phyloP scores from a whole-genome alignment of 37 sponge, comb jelly and placozoan genomes.

The Chondrilla cf. caribensis region DNA sequence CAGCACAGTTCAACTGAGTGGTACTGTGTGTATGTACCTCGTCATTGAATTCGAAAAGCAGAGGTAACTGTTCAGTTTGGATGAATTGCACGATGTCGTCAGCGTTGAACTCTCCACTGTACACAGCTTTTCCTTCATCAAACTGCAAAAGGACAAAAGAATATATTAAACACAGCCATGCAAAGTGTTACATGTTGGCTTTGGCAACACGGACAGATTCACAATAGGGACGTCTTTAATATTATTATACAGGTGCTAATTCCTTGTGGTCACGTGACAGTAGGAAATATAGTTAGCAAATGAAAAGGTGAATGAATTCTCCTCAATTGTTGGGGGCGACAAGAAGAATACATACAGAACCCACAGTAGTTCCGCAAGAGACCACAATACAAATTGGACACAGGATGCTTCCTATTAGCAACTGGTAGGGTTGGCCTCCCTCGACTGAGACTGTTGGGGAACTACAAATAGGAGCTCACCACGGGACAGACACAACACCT shows the following conservation, averaged over 20 bases:
- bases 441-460: too few relatives aligned
- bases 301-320: too few relatives aligned
- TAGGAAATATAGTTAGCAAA: too few relatives aligned
- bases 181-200: background rate
- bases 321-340: too few relatives aligned
- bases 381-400: background rate
- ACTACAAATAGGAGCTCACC: too few relatives aligned
- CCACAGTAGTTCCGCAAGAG: background rate
- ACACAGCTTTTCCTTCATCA: conserved; percentile 71
- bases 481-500: too few relatives aligned
- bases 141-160: conserved; percentile 67
- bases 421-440: too few relatives aligned
- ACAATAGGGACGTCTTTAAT: too few relatives aligned
- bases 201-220: too few relatives aligned
- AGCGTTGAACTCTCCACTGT: conserved; percentile 56
- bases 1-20: too few relatives aligned
- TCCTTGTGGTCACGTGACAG: background rate
- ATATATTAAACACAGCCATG: background rate
- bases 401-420: too few relatives aligned
- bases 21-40: conserved; percentile 82
- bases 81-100: conserved; percentile 72
- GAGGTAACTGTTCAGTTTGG: conserved; percentile 64
- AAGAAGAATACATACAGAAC: background rate
- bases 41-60: conserved; percentile 81
- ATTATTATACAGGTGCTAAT: too few relatives aligned